These are phyloP conservation scores for Pelodiscus sinensis DNA, from an alignment of 2,113 vertebrate species.

Conservation along the genomic window DNA sequence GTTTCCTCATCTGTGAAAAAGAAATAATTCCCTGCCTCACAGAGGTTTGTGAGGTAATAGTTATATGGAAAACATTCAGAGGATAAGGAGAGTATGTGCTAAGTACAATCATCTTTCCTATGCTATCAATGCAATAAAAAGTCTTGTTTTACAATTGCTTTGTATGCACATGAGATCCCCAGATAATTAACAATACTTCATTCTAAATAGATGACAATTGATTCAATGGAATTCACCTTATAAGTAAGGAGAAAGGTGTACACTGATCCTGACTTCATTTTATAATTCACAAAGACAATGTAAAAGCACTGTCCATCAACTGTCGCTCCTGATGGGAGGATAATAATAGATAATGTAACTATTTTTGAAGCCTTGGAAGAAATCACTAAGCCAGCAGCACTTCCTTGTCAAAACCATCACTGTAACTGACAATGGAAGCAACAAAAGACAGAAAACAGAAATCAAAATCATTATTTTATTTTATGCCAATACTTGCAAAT, in stretches of 20 bases:
- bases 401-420: slow-evolving; percentile 77
- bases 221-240: neutral
- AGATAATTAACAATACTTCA: neutral
- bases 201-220: neutral
- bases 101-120: neutral
- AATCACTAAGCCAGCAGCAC: slow-evolving; percentile 71
- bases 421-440: slow-evolving; percentile 53
- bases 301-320: slow-evolving; percentile 47
- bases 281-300: slow-evolving; percentile 54
- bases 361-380: slow-evolving; percentile 70
- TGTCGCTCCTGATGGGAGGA: slow-evolving; percentile 63
- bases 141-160: neutral
- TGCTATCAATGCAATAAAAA: neutral
- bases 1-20: neutral
- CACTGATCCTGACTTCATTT: slow-evolving; percentile 32
- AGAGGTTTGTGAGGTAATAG: neutral
- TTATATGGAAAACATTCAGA: neutral
- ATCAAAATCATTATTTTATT: slow-evolving; percentile 62
- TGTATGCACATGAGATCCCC: neutral
- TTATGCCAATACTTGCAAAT: slow-evolving; percentile 65
- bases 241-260: neutral
- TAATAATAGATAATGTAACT: slow-evolving; percentile 64
- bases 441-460: slow-evolving; percentile 76
- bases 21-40: neutral
- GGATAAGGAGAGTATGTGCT: neutral